Evolutionary conservation across 2,113 vertebrate species (phyloP).

Genomic region (Vidua macroura): DNA sequence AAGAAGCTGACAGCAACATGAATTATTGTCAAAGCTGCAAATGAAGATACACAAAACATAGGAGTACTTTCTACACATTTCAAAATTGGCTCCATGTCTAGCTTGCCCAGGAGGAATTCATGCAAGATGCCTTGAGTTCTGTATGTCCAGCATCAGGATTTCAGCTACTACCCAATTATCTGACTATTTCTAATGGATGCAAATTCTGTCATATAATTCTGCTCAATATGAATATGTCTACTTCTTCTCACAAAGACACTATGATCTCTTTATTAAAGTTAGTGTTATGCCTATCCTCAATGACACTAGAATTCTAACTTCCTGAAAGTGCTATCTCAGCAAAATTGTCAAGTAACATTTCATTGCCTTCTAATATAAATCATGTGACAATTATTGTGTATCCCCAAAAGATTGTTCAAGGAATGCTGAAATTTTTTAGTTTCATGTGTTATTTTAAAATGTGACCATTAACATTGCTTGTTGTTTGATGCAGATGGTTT

Average conservation of each 20-base stretch:
- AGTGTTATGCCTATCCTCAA: neutral
- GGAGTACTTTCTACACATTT: neutral
- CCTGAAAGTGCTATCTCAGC: too few relatives aligned
- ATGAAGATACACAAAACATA: neutral
- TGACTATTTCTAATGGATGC: neutral
- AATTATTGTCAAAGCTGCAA: neutral
- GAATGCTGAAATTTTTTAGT: neutral
- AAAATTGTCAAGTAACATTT: neutral
- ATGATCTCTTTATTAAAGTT: neutral
- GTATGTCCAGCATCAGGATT: neutral
- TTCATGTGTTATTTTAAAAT: neutral
- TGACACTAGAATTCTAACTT: neutral
- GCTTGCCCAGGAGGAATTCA: neutral
- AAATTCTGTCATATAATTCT: neutral
- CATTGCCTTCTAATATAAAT: neutral
- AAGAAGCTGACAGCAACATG: neutral
- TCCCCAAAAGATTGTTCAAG: neutral
- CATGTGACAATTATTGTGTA: neutral
- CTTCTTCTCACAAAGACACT: neutral
- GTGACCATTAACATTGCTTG: neutral
- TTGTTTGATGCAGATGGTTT: neutral
- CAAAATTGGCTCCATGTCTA: neutral
- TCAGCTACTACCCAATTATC: neutral
- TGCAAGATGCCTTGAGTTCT: neutral
- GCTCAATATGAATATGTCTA: neutral